phyloP scores from a whole-genome alignment of 2,888 invertebrate genomes.

The Sturmia bella region DNA sequence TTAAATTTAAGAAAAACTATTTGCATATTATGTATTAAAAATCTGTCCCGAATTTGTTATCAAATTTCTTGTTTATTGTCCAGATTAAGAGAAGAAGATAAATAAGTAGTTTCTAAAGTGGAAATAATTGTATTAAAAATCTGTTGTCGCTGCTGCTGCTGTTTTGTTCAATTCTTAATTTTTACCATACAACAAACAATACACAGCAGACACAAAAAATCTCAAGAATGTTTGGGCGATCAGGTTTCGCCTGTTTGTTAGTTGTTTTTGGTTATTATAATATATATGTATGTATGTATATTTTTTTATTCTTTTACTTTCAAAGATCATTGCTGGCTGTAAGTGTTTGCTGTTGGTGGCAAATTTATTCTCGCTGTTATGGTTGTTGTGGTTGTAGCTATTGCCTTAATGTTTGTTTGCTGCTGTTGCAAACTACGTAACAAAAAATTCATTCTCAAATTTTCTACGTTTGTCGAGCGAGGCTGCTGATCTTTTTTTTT shows the following conservation, averaged over 20 bases:
- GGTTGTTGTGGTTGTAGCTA: slow-evolving; percentile 28
- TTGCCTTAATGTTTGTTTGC: neutral
- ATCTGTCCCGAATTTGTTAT: neutral
- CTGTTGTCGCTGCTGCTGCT: slow-evolving; percentile 25
- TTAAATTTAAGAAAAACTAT: too few relatives aligned
- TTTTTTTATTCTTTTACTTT: slow-evolving; percentile 52
- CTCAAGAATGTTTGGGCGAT: slow-evolving; percentile 80
- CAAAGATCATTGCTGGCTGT: slow-evolving; percentile 57
- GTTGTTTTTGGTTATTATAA: slow-evolving; percentile 30
- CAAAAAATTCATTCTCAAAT: slow-evolving; percentile 71
- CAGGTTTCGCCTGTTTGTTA: slow-evolving; percentile 79
- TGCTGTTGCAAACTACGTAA: slow-evolving; percentile 34
- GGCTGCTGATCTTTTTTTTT: neutral
- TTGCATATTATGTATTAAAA: slow-evolving; percentile 18
- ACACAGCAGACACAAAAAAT: slow-evolving; percentile 71
- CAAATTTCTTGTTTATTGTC: slow-evolving; percentile 17
- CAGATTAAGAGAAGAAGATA: slow-evolving; percentile 25
- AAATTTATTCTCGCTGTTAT: slow-evolving; percentile 46
- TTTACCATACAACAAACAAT: slow-evolving; percentile 30
- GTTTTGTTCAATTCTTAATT: slow-evolving; percentile 24
- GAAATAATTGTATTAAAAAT: slow-evolving; percentile 50
- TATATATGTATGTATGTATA: neutral
- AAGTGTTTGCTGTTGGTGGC: slow-evolving; percentile 67
- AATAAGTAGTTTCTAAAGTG: slow-evolving; percentile 50
- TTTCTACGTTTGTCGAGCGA: slow-evolving; percentile 51